phyloP scores from a whole-genome alignment of 2,888 invertebrate species.

The Pristionchus entomophagus region DNA sequence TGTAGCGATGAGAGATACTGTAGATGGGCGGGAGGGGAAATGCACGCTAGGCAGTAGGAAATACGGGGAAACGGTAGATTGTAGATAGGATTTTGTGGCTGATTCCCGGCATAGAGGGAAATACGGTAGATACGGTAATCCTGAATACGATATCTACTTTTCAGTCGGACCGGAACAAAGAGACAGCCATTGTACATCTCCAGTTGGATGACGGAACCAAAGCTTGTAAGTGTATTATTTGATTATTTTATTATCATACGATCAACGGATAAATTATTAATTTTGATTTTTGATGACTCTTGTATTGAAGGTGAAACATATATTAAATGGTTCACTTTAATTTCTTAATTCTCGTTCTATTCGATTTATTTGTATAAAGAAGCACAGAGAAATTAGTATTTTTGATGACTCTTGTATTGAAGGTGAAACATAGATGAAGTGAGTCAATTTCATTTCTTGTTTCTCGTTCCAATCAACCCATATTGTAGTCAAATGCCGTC shows the following conservation, averaged over 20 bases:
- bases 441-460: not conserved
- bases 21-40: not conserved
- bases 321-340: not conserved
- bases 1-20: not conserved
- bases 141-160: not conserved
- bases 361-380: not conserved
- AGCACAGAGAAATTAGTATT: too few relatives aligned
- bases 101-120: not conserved
- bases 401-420: too few relatives aligned
- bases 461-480: not conserved
- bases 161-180: not conserved
- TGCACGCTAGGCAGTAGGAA: too few relatives aligned
- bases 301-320: too few relatives aligned
- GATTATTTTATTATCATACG: not conserved
- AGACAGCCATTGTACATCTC: slow-evolving; percentile 21
- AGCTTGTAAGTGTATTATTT: not conserved
- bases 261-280: too few relatives aligned
- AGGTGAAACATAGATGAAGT: too few relatives aligned
- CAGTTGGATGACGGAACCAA: slow-evolving; percentile 22
- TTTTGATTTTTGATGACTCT: not conserved
- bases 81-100: not conserved
- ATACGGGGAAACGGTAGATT: not conserved
- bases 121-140: not conserved
- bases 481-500: slow-evolving; percentile 35
- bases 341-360: not conserved